Base-by-base conservation (phyloP, 2,888 invertebrate genomes). In the Watsonalla binaria region DNA sequence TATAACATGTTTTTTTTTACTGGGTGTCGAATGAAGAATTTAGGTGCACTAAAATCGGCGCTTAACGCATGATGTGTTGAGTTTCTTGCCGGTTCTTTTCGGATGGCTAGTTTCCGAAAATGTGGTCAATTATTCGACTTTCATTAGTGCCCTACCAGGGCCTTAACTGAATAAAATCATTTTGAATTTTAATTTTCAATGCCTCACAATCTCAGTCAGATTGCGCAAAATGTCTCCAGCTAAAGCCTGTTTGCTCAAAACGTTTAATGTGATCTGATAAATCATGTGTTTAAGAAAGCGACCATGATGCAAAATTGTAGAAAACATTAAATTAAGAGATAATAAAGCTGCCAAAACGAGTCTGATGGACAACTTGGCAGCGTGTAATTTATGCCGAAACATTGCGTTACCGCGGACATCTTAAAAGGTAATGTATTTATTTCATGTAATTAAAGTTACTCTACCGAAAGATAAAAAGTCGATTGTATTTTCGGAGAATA, bases 381-480 rank as follows among this genome's bases (percentile, higher is more conserved):
- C 51, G 59, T 55, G 54, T 73, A 75, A 80, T 76, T 75, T 74
- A 74, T 56, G 47, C 61, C 59, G 64, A 61, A 72, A 75, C 68
- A 63, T 59, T 61, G 56, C 63, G 49, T 37, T 49, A 61, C 56
- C 52, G 59, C 60, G 65, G 58, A 62, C 59, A 60, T 58, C 77
- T 56, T 62, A 78, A 74, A 83, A 76, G 80, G 81, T 59, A 63
- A 73, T 71, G 66, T 69, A 71, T 76, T 66, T 58, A 65, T 70
- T 74, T 72, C 63, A 59, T 55, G 63, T 72, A 75, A 81, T 81
- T 76, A 76, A 74, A 61, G 67, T 60, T 59, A 60, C 57, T 51
- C 57, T 53, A 62, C 59, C 62, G 49, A 56, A 54, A 61, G 65
- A 68, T 68, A 65, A 66, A 66, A 63, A 62, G 53, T 61, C 56